A percentile compares a stretch with the other conserved stretches of the same genome.
Conservation (phyloP, 2,113 vertebrate genomes). For the Himantopus leucocephalus region DNA sequence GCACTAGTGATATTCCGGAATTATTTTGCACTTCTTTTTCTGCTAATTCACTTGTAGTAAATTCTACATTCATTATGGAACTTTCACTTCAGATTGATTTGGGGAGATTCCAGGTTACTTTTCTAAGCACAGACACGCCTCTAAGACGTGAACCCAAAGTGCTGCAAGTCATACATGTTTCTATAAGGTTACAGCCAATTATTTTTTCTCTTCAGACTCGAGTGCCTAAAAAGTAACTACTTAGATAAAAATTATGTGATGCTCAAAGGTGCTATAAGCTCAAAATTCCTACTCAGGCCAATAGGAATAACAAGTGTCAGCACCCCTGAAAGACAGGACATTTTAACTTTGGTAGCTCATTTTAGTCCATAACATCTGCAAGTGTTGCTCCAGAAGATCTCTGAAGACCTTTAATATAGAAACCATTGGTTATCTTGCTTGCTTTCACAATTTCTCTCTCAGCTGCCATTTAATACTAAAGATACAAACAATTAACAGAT, state of each 20-base stretch:
- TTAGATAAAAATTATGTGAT: background rate
- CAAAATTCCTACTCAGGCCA: conserved; percentile 38
- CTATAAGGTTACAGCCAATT: background rate
- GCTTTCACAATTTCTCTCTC: background rate
- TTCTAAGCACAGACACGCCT: background rate
- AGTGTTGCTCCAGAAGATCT: background rate
- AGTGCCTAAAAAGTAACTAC: conserved; percentile 36
- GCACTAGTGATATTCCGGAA: conserved; percentile 6
- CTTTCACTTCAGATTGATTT: background rate
- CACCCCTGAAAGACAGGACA: background rate
- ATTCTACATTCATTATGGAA: background rate
- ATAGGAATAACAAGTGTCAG: conserved; percentile 1
- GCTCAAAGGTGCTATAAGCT: conserved; percentile 51
- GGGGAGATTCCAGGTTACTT: background rate
- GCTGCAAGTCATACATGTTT: background rate
- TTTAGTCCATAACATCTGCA: background rate
- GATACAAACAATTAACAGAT: background rate
- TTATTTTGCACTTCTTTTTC: conserved; percentile 34
- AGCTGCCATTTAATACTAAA: background rate
- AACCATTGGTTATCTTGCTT: background rate
- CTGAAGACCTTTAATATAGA: background rate
- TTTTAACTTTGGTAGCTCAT: background rate
- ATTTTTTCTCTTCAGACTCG: background rate
- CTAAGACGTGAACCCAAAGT: background rate
- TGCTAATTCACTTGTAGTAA: background rate